These are phyloP conservation scores for Isichthys henryi DNA, from an alignment of 2,113 vertebrate genomes.

Conservation along the genomic window DNA sequence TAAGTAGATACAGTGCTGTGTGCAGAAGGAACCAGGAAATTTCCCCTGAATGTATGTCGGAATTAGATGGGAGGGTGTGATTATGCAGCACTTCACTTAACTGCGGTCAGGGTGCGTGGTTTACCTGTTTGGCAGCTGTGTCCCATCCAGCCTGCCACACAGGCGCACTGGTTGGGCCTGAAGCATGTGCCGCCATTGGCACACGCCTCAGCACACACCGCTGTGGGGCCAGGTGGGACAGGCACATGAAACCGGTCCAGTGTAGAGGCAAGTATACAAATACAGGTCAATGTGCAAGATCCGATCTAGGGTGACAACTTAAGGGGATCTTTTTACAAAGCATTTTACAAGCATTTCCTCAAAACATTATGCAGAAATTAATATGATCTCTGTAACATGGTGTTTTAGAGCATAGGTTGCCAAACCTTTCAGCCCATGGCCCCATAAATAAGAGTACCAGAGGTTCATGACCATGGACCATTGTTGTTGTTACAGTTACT, in stretches of 20 bases:
- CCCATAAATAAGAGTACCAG: not conserved
- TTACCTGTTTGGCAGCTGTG: conserved; percentile 76
- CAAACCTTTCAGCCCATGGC: not conserved
- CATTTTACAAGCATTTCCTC: not conserved
- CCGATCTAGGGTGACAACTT: not conserved
- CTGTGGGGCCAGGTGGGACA: conserved; percentile 40
- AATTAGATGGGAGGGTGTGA: not conserved
- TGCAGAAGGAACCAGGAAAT: not conserved
- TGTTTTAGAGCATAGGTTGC: not conserved
- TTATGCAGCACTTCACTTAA: not conserved
- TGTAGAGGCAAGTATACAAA: not conserved
- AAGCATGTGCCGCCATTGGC: conserved; percentile 71
- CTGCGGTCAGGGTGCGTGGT: not conserved
- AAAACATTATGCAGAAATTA: not conserved
- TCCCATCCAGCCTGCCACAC: conserved; percentile 70
- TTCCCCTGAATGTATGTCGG: not conserved
- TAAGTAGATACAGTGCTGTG: not conserved
- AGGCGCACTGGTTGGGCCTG: conserved; percentile 66
- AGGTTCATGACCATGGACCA: not conserved
- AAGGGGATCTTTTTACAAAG: not conserved
- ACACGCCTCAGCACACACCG: conserved; percentile 67
- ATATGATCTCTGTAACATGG: not conserved
- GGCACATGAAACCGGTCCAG: not conserved
- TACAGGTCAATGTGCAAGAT: not conserved
- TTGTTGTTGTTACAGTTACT: not conserved